Base-by-base conservation (phyloP, 2,888 invertebrate genomes). In the Drosophila rubida region DNA sequence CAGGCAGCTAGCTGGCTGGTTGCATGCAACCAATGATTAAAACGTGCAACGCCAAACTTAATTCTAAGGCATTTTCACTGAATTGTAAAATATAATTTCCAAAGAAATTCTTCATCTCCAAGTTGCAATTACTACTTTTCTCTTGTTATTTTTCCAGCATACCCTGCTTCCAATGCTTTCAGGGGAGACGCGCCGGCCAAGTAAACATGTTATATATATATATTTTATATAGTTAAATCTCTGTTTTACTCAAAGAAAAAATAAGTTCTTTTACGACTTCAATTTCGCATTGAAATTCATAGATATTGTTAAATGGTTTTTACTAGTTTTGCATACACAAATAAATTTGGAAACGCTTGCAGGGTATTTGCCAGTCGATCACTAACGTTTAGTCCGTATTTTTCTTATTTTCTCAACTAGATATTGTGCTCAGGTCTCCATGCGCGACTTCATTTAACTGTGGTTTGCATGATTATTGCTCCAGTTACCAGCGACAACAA, bases 391-490 rank as follows among this genome's bases (percentile, higher is more conserved):
- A 4, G 11, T 8, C 27, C 7, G 14, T 25, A 7, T 39, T 42
- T 42, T 32, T 9, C 16, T 14, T 37, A 23, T 50, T 75, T 49
- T 54, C 60, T 39, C 46, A 55, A 42, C 63, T 53, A 59, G 53
- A 51, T 60, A 60, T 59, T 68, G 70, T 55, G 50, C 69, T 57
- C 41, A 61, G 60, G 65, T 70, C 75, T 80, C 84, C 80, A 77
- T 76, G 76, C 71, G 71, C 88, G 81, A 86, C 88, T 88, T 87
- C 71, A 77, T 77, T 88, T 87, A 85, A 78, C 78, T 83, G 75
- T 77, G 78, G 66, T 80, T 73, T 83, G 85, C 89, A 84, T 84
- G 89, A 84, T 87, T 88, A 84, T 84, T 88, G 89, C 87, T 81
- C 89, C 76, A 84, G 83, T 88, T 84, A 75, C 69, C 78, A 83